Conservation (phyloP, 2,888 invertebrate genomes). For the Tachina lurida region DNA sequence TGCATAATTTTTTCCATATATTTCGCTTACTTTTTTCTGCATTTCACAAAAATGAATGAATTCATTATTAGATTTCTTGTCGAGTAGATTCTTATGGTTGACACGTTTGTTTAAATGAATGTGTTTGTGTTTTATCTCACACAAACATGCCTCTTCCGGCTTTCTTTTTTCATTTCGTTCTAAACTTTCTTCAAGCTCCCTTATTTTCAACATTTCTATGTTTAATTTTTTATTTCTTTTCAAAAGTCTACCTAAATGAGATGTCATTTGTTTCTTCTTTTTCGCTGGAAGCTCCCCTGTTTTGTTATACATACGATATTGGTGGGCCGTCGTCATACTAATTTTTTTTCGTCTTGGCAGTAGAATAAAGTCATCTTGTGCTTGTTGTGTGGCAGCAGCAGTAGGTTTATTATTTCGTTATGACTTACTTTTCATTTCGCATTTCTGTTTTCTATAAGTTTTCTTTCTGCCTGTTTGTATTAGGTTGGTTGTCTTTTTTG, state of each 20-base stretch:
- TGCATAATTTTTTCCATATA: slow-evolving; percentile 60
- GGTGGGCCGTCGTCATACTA: slow-evolving; percentile 14
- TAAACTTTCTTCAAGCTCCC: slow-evolving; percentile 21
- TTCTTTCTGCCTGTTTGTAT: slow-evolving; percentile 19
- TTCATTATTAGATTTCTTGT: slow-evolving; percentile 62
- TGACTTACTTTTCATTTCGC: slow-evolving; percentile 66
- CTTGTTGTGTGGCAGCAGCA: slow-evolving; percentile 43
- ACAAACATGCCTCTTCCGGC: slow-evolving; percentile 61
- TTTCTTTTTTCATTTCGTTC: slow-evolving; percentile 12
- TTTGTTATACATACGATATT: not conserved
- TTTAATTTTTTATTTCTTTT: not conserved
- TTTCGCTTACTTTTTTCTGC: slow-evolving; percentile 39
- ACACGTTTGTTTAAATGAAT: slow-evolving; percentile 6
- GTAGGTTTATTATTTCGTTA: slow-evolving; percentile 66
- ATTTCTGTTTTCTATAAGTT: slow-evolving; percentile 22
- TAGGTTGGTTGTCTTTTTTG: slow-evolving; percentile 19
- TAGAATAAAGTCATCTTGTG: slow-evolving; percentile 30
- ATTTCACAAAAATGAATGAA: slow-evolving; percentile 62
- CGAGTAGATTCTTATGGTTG: slow-evolving; percentile 16
- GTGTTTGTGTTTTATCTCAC: slow-evolving; percentile 42
- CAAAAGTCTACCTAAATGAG: slow-evolving; percentile 60
- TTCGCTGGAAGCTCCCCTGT: slow-evolving; percentile 13
- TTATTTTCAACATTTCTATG: slow-evolving; percentile 1
- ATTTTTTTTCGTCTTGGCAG: slow-evolving; percentile 22
- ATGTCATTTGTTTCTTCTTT: slow-evolving; percentile 52